Base-by-base conservation (phyloP, 2,888 invertebrate genomes). In the Drosophila neonasuta region DNA sequence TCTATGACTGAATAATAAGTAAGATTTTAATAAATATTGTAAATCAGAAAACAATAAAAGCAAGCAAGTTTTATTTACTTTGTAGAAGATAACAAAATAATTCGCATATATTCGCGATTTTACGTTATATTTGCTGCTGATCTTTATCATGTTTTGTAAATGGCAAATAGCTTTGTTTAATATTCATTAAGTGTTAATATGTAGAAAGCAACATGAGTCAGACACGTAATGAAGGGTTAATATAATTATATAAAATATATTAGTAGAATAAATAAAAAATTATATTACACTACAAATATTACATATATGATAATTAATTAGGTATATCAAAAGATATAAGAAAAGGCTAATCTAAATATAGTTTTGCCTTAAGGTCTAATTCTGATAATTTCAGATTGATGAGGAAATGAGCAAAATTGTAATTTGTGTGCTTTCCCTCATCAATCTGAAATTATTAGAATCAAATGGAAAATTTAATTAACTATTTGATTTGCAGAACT, bases 121-220 rank as follows among this genome's bases (percentile, higher is more conserved):
- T 41, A 41, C 15, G 15, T 15, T 13, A 41, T 41, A 41, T 41
- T 41, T 41, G 8, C 39, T 13, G 2, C 15, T 41, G 39, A 41
- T 41, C 39, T 41, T 41, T 41, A 41, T 41, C 39, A 13, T 15
- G 39, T 15, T 41, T 41, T 41, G 13, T 41, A 41, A 41, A 13
- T 41, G 39, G 3, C 39, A 41, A 41, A 41, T 41, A 8, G 13
- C 39, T 15, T 41, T 41, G 39, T 41, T 41, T 13, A 41, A 41
- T 41, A 41, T 41, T 41, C 13, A 41, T 41, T 41, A 41, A 41
- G 39, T 15, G 13, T 13, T 15, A 41, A 15, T 41, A 4, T 41
- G 2, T 41, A 15, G 39, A 41, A 41, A 41, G 39, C 13, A 41
- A 39, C 0, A 8, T 41, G 39, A 41, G 15, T 41, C 39, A 41